Evolutionary conservation across 1,140 invertebrate species (phyloP), one percentile per base, ranked within the genome.

Genomic region (Euborellia annulipes): DNA sequence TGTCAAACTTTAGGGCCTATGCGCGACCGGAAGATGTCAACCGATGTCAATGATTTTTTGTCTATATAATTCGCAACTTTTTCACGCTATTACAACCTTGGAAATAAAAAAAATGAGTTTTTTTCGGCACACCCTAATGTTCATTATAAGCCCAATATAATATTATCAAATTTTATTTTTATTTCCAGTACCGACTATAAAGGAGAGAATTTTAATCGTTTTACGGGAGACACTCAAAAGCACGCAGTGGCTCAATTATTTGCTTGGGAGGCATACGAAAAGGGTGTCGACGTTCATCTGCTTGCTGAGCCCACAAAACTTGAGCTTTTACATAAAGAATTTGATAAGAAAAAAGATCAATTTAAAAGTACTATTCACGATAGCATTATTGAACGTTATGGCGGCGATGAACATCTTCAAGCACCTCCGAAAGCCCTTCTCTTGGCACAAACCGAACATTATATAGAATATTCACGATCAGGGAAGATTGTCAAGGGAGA

Each of bases 271-370:
- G 93, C 93, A 0, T 82, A 88, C 58, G 81, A 88, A 46, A 82
- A 83, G 56, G 92, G 91, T 17, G 79, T 97, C 0, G 93, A 98
- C 67, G 88, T 98, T 3, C 91, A 98, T 67, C 67, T 97, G 20
- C 70, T 96, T 43, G 94, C 94, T 11, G 94, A 98, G 63, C 96
- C 95, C 1, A 98, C 96, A 4, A 97, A 97, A 68, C 62, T 98
- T 20, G 94, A 97, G 61, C 60, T 93, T 45, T 61, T 98, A 11
- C 78, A 94, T 55, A 76, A 84, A 46, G 87, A 96, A 59, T 98
- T 89, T 58, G 77, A 87, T 46, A 76, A 84, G 23, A 88, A 92
- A 57, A 90, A 88, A 58, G 82, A 87, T 19, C 77, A 88, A 48
- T 78, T 88, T 40, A 92, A 96, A 61, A 74, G 63, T 20, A 65